Percentiles rank a stretch among this genome's conserved stretches.
Conservation (phyloP, 1,140 invertebrate species). For the Dinothrombium tinctorium region DNA sequence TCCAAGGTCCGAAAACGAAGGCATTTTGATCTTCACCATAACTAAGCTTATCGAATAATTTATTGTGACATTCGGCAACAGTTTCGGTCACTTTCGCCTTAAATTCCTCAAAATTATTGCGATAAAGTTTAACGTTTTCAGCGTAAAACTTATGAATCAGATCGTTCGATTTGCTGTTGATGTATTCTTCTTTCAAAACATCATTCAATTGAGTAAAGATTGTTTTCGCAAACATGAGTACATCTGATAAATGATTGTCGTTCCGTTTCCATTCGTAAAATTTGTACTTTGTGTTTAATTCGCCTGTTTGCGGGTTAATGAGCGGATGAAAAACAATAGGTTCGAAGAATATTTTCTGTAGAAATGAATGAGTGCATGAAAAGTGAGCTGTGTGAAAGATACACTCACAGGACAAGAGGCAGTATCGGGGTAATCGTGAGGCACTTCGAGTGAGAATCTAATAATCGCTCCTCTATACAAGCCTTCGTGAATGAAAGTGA, state of each 20-base stretch:
- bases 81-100: conserved; percentile 37
- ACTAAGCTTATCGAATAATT: conserved; percentile 45
- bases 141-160: background rate
- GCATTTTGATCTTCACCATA: conserved; percentile 55
- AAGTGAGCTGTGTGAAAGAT: too few species aligned
- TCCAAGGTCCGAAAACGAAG: conserved; percentile 51
- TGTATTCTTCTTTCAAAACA: too few species aligned
- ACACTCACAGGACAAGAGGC: conserved; percentile 36
- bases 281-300: conserved; percentile 42
- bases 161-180: background rate
- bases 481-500: conserved; percentile 66
- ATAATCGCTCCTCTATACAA: conserved; percentile 67
- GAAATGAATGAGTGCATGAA: conserved; percentile 3
- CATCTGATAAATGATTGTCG: too few species aligned
- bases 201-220: too few species aligned
- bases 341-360: conserved; percentile 55
- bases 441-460: conserved; percentile 57
- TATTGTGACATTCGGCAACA: conserved; percentile 40
- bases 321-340: conserved; percentile 65
- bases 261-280: conserved; percentile 63
- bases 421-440: conserved; percentile 63
- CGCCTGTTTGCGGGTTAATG: conserved; percentile 45
- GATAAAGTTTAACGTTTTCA: conserved; percentile 21
- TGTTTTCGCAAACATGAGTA: too few species aligned
- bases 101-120: conserved; percentile 36